phyloP scores from a whole-genome alignment of 1,140 invertebrate genomes.

The Bombus pyrosoma region DNA sequence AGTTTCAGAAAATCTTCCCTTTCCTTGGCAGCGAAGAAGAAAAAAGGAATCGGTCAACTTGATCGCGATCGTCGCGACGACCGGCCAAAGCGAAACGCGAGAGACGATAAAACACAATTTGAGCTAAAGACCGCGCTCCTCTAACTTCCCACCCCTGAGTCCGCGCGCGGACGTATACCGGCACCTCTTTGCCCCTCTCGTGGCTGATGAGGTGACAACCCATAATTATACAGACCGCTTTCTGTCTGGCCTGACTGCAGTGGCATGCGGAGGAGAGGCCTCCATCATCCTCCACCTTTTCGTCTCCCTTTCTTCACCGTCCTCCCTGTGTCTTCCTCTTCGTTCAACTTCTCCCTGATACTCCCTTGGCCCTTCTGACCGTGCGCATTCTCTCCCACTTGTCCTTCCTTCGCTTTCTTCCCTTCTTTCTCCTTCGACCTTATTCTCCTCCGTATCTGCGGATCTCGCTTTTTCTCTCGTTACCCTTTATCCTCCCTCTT shows the following conservation, averaged over 20 bases:
- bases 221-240: conserved; percentile 83
- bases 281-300: conserved; percentile 79
- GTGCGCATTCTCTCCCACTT: conserved; percentile 45
- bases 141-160: conserved; percentile 67
- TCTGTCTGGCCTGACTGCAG: conserved; percentile 81
- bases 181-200: conserved; percentile 65
- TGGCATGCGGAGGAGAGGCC: conserved; percentile 80
- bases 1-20: background rate
- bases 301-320: conserved; percentile 28
- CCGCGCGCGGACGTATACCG: conserved; percentile 46
- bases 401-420: conserved; percentile 33
- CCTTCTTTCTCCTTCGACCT: background rate
- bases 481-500: conserved; percentile 63
- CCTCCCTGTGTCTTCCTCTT: conserved; percentile 23
- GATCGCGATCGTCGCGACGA: background rate
- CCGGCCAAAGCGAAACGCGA: conserved; percentile 50
- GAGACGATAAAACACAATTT: conserved; percentile 81
- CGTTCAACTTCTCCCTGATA: conserved; percentile 55
- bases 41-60: background rate
- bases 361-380: conserved; percentile 50
- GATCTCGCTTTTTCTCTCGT: conserved; percentile 66
- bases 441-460: conserved; percentile 20
- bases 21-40: background rate
- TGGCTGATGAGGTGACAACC: conserved; percentile 83
- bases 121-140: conserved; percentile 78